phyloP scores from a whole-genome alignment of 2,797 vertebrate genomes.

The Xiphorhynchus erythropygius region DNA sequence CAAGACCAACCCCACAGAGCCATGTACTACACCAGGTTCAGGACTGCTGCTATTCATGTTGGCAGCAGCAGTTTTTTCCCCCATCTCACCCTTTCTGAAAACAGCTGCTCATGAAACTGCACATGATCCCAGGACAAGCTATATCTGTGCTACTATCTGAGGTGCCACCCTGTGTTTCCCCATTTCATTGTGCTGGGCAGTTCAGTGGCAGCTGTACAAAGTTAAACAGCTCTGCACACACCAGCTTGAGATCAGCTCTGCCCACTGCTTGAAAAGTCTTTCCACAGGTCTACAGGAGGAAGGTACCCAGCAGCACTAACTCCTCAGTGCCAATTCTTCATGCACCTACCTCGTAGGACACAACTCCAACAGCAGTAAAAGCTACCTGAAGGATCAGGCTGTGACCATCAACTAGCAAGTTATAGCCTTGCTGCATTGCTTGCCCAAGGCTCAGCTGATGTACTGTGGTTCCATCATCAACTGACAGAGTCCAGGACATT shows the following conservation, averaged over 20 bases:
- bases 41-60: neutral
- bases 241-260: neutral
- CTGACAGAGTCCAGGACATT: slow-evolving; percentile 52
- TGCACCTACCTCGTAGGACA: slow-evolving; percentile 62
- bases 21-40: rapidly evolving
- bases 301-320: neutral
- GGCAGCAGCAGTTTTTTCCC: neutral
- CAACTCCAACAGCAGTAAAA: slow-evolving; percentile 70
- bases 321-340: neutral
- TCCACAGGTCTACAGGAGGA: neutral
- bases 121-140: neutral
- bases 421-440: slow-evolving; percentile 70
- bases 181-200: neutral
- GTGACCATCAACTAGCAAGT: slow-evolving; percentile 18
- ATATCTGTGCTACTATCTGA: neutral
- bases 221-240: neutral
- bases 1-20: neutral
- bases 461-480: slow-evolving; percentile 34
- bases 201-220: neutral
- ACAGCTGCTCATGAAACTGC: rapidly evolving
- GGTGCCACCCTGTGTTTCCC: neutral
- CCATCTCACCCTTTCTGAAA: neutral
- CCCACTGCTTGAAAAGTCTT: neutral
- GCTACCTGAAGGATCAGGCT: slow-evolving; percentile 51
- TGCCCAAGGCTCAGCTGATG: slow-evolving; percentile 41